Conservation (phyloP, 92 coral and sea anemone genomes). For the Montipora capitata region DNA sequence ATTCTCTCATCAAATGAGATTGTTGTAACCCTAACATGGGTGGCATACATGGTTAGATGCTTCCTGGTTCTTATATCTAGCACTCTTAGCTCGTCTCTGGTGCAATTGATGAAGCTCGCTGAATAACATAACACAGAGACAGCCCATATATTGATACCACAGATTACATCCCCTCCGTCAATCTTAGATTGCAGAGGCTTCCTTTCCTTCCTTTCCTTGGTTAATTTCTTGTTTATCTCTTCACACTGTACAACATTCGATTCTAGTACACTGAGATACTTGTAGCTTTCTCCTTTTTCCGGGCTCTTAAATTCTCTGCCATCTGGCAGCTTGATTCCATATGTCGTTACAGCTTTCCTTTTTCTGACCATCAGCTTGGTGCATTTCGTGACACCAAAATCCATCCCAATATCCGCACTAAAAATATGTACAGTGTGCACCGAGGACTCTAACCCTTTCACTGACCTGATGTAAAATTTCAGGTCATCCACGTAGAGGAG, state of each 20-base stretch:
- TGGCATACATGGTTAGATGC: slow-evolving; percentile 16
- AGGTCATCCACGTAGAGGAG: not conserved
- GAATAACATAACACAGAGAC: not conserved
- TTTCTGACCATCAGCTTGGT: not conserved
- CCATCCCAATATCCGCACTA: slow-evolving; percentile 1
- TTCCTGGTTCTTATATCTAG: slow-evolving; percentile 25
- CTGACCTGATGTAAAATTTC: not conserved
- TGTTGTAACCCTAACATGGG: no score
- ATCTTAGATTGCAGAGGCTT: not conserved
- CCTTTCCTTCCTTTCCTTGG: slow-evolving; percentile 3
- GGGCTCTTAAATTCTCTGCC: not conserved
- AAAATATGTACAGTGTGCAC: not conserved
- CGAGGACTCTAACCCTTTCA: not conserved
- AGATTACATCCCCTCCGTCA: no score
- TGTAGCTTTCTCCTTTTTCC: slow-evolving; percentile 14
- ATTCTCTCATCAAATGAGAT: no score
- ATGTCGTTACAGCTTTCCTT: not conserved
- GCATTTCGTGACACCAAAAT: slow-evolving; percentile 26
- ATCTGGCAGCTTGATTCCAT: not conserved
- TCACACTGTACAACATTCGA: no score
- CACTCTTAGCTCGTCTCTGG: slow-evolving; percentile 13
- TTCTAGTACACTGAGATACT: no score
- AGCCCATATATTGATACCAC: slow-evolving; percentile 9
- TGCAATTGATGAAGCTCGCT: no score
- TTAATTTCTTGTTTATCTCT: not conserved